Evolutionary conservation across 2,888 invertebrate genomes (phyloP).

Genomic region (Liopterus haemorrhoidalis): DNA sequence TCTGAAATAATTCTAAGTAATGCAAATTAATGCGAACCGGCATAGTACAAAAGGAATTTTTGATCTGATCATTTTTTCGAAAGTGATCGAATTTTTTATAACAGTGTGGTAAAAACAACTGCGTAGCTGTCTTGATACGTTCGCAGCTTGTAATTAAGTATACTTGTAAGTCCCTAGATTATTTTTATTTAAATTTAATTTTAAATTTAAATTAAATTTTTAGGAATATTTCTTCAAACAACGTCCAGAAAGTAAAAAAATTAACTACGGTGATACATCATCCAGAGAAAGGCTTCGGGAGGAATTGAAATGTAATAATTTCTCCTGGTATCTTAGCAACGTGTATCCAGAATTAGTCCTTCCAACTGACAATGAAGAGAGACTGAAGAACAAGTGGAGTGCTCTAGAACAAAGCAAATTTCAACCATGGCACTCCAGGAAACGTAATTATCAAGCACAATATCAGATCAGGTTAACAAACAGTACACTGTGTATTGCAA

Average conservation of each 20-base stretch:
- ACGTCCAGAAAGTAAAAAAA: constrained; percentile 56
- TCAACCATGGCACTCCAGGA: constrained; percentile 79
- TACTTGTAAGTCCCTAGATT: not conserved
- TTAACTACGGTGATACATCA: constrained; percentile 73
- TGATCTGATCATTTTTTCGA: too few relatives aligned
- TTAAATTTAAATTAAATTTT: constrained; percentile 32
- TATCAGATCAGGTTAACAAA: constrained; percentile 69
- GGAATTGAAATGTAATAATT: constrained; percentile 70
- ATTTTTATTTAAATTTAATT: constrained; percentile 4
- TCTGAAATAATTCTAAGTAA: too few relatives aligned
- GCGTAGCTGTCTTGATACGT: not conserved
- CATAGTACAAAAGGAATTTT: too few relatives aligned
- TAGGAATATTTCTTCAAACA: constrained; percentile 70
- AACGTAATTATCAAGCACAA: constrained; percentile 66
- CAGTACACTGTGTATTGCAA: constrained; percentile 71
- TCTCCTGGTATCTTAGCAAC: constrained; percentile 81
- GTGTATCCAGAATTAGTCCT: constrained; percentile 75
- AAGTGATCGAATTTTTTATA: constrained; percentile 6
- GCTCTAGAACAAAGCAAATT: constrained; percentile 59
- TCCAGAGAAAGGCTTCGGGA: constrained; percentile 67
- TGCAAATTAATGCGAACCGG: too few relatives aligned
- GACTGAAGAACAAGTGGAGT: constrained; percentile 55
- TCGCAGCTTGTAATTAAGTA: not conserved
- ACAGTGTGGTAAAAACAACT: not conserved
- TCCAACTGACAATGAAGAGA: constrained; percentile 54